Percentiles rank a stretch among this genome's conserved stretches.
phyloP scores from a whole-genome alignment of 2,797 vertebrate genomes.

The Aeoliscus strigatus region DNA sequence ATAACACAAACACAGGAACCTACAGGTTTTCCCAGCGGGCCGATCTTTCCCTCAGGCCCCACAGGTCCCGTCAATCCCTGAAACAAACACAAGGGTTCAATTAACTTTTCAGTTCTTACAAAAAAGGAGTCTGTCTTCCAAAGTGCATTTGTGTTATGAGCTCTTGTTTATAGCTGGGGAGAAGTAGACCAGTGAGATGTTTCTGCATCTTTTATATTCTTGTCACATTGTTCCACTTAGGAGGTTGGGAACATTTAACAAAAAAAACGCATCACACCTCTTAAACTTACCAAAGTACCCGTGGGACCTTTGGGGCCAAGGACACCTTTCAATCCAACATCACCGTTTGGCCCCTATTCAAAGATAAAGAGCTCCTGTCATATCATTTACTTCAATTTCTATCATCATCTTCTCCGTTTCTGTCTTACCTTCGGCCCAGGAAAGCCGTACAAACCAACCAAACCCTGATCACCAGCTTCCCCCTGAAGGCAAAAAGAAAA shows the following conservation, averaged over 20 bases:
- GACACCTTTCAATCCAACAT: constrained; percentile 81
- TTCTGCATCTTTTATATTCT: too few species aligned
- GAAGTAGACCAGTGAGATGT: too few species aligned
- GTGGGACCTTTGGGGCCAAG: constrained; percentile 86
- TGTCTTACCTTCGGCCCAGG: constrained; percentile 86
- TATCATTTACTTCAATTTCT: not conserved
- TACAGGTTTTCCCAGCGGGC: constrained; percentile 86
- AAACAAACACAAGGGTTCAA: constrained; percentile 41
- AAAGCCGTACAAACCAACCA: constrained; percentile 89
- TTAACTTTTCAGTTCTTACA: too few species aligned
- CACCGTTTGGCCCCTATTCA: constrained; percentile 85
- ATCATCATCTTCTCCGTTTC: not conserved
- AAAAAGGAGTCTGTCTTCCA: too few species aligned
- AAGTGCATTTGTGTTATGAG: too few species aligned
- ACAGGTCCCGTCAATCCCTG: constrained; percentile 87
- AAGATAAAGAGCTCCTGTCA: not conserved
- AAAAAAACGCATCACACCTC: too few species aligned
- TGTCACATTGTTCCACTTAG: too few species aligned
- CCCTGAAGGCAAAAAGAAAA: constrained; percentile 83
- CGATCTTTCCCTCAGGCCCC: constrained; percentile 85
- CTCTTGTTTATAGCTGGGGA: too few species aligned
- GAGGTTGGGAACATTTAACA: too few species aligned
- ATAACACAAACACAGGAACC: constrained; percentile 49
- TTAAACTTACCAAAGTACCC: constrained; percentile 83
- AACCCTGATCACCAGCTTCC: constrained; percentile 82